Evolutionary conservation across 2,113 vertebrate genomes (phyloP).

Genomic region (Nesogale talazaci): DNA sequence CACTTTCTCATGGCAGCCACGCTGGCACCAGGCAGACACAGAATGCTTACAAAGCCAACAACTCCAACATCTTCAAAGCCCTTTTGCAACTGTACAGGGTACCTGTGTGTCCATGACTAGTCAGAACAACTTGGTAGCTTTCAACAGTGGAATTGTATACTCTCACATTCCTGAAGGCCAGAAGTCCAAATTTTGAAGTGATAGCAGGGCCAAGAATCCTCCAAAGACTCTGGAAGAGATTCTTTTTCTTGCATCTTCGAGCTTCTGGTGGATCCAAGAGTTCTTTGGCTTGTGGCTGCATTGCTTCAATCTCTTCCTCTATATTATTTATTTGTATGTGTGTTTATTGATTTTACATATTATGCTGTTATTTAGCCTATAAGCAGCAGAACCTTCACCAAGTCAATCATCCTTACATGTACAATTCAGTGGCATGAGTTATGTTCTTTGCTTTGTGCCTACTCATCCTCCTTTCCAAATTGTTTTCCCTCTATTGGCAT

Average conservation of each 20-base stretch:
- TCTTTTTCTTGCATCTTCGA: neutral
- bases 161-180: neutral
- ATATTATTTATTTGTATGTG: neutral
- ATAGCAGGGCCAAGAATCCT: neutral
- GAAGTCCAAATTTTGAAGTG: neutral
- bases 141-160: neutral
- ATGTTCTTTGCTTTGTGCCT: neutral
- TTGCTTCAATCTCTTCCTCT: neutral
- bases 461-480: neutral
- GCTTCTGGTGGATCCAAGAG: neutral
- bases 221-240: neutral
- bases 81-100: neutral
- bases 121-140: too few species aligned
- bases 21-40: neutral
- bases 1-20: neutral
- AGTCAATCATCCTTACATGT: neutral
- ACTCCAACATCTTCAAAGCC: neutral
- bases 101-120: neutral
- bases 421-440: neutral
- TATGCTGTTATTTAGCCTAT: neutral
- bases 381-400: neutral
- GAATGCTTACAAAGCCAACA: fast-evolving
- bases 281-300: neutral
- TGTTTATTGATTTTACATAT: too few species aligned
- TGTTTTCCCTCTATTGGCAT: neutral